phyloP scores from a whole-genome alignment of 2,113 vertebrate genomes.

The Alectura lathami region DNA sequence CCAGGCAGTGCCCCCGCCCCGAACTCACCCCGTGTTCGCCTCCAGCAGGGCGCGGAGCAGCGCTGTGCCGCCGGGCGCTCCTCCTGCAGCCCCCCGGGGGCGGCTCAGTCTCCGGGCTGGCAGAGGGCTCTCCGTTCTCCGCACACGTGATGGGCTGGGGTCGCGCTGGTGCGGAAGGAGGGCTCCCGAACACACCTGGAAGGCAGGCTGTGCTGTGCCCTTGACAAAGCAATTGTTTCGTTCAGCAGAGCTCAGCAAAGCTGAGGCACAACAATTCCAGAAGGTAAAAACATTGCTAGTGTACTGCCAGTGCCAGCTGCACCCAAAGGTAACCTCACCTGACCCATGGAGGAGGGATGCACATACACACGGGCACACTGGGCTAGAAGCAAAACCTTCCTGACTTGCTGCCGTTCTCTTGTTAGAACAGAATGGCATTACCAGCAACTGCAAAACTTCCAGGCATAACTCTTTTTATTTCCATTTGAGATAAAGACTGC shows the following conservation, averaged over 20 bases:
- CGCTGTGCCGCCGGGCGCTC: constrained; percentile 58
- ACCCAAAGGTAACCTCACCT: background rate
- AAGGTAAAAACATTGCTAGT: background rate
- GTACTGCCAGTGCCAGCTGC: too few species aligned
- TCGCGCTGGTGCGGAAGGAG: constrained; percentile 35
- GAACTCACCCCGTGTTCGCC: constrained; percentile 71
- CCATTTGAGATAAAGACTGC: background rate
- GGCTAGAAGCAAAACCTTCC: background rate
- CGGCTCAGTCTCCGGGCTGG: constrained; percentile 55
- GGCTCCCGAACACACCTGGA: constrained; percentile 85
- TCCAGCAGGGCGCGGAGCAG: constrained; percentile 32
- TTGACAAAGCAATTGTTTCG: background rate
- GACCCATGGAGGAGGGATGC: rapidly evolving
- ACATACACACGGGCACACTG: rapidly evolving
- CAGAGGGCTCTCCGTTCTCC: constrained; percentile 67
- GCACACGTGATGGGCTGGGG: constrained; percentile 53
- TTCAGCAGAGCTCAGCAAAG: background rate
- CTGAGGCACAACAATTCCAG: background rate
- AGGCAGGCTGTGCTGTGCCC: background rate
- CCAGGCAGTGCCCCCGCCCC: background rate
- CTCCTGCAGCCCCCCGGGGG: constrained; percentile 71
- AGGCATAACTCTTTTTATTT: rapidly evolving
- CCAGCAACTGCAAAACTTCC: background rate
- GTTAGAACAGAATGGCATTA: background rate
- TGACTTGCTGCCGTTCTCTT: background rate